Percentiles rank a stretch among this genome's conserved stretches.
Conservation (phyloP, 2,888 invertebrate genomes). For the Mimas tiliae region DNA sequence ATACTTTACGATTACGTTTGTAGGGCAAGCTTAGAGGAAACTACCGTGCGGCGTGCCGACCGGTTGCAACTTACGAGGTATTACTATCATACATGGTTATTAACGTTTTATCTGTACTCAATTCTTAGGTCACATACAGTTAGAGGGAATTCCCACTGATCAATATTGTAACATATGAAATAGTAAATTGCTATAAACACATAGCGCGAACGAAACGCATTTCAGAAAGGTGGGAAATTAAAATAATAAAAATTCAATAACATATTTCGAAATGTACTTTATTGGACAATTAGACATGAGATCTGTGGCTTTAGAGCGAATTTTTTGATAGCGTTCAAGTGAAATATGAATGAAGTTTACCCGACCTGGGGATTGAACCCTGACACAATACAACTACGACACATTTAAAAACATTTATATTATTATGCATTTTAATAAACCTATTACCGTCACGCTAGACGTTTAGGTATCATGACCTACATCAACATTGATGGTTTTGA, state of each 20-base stretch:
- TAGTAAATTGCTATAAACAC: not conserved
- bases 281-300: no score
- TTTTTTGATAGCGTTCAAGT: no score
- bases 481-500: constrained; percentile 3
- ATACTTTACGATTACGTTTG: not conserved
- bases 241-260: no score
- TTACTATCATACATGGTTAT: not conserved
- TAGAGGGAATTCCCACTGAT: constrained; percentile 6
- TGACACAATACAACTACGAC: no score
- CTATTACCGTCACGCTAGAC: not conserved
- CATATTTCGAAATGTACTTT: no score
- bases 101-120: not conserved
- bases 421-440: not conserved
- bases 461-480: not conserved
- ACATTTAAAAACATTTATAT: not conserved
- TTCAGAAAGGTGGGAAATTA: no score
- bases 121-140: not conserved
- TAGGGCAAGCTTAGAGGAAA: constrained; percentile 9
- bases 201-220: no score
- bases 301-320: no score
- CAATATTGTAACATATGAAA: not conserved
- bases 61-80: not conserved
- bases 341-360: no score
- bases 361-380: no score
- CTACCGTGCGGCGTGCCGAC: not conserved